These are phyloP conservation scores for Takifugu ocellatus DNA, from an alignment of 2,797 vertebrate genomes.

Conservation along the genomic window DNA sequence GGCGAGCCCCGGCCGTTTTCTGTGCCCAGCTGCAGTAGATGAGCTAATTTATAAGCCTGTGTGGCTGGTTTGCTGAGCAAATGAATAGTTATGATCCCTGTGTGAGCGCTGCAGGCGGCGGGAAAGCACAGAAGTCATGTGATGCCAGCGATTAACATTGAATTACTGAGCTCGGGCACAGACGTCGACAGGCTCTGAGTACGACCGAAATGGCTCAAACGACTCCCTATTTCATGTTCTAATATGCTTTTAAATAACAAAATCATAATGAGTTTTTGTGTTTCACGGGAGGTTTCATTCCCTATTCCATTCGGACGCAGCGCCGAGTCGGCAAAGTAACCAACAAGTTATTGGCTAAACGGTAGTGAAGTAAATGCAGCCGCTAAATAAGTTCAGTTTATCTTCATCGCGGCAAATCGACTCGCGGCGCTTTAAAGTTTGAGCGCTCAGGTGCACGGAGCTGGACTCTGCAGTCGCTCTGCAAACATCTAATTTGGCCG, in stretches of 20 bases:
- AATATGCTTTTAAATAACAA: too few species aligned
- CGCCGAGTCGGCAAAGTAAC: too few species aligned
- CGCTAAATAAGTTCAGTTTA: too few species aligned
- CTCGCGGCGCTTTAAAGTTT: slow-evolving; percentile 16
- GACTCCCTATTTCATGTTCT: too few species aligned
- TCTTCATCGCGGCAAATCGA: slow-evolving; percentile 12
- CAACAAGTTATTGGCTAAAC: too few species aligned
- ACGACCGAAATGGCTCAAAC: too few species aligned
- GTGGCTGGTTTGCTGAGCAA: slow-evolving; percentile 72
- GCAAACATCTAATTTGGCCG: slow-evolving; percentile 39
- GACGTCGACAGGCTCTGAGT: not conserved
- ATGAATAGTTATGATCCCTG: slow-evolving; percentile 74
- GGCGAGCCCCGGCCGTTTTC: slow-evolving; percentile 54
- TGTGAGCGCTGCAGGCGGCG: slow-evolving; percentile 64
- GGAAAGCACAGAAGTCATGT: slow-evolving; percentile 36
- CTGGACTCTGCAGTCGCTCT: slow-evolving; percentile 24
- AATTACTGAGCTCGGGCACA: not conserved
- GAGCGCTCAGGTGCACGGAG: slow-evolving; percentile 36
- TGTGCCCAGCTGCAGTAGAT: slow-evolving; percentile 56
- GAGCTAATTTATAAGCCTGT: slow-evolving; percentile 65
- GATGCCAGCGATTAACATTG: slow-evolving; percentile 9
- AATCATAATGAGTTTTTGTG: too few species aligned
- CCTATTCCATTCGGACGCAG: too few species aligned
- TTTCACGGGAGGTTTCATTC: too few species aligned
- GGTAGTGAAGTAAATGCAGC: too few species aligned